Conservation (phyloP, 2,888 invertebrate species). For the Cephus pygmeus region DNA sequence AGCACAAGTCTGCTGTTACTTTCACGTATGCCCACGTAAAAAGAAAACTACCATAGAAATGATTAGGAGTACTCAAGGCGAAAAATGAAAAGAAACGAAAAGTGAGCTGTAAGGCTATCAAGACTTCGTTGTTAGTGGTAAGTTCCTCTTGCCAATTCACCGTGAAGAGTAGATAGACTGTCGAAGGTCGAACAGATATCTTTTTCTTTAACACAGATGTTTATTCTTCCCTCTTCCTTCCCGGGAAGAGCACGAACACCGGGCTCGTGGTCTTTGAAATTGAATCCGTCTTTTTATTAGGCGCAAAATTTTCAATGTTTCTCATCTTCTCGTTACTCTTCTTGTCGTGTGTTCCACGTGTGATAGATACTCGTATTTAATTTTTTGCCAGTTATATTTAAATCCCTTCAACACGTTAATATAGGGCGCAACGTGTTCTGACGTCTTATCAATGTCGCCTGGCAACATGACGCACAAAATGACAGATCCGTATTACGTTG, state of each 20-base stretch:
- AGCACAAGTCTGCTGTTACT: no score
- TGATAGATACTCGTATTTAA: not conserved
- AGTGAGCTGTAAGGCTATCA: not conserved
- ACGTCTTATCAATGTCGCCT: not conserved
- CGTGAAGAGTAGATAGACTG: not conserved
- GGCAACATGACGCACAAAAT: not conserved
- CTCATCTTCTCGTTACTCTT: not conserved
- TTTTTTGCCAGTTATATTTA: not conserved
- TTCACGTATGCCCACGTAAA: no score
- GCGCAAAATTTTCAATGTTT: not conserved
- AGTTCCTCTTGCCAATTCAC: not conserved
- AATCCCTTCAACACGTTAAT: not conserved
- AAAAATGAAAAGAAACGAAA: not conserved
- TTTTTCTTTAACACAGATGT: not conserved
- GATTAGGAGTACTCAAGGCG: not conserved
- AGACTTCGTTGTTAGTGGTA: not conserved
- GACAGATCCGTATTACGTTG: not conserved
- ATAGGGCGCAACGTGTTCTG: not conserved
- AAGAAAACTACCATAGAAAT: no score
- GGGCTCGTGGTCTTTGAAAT: not conserved
- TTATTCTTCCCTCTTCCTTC: not conserved
- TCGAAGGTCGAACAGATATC: not conserved
- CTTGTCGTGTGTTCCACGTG: not conserved
- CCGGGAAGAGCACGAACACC: not conserved
- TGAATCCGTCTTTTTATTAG: not conserved